Base-by-base conservation (phyloP, 2,888 invertebrate species). In the Lasioglossum calceatum region DNA sequence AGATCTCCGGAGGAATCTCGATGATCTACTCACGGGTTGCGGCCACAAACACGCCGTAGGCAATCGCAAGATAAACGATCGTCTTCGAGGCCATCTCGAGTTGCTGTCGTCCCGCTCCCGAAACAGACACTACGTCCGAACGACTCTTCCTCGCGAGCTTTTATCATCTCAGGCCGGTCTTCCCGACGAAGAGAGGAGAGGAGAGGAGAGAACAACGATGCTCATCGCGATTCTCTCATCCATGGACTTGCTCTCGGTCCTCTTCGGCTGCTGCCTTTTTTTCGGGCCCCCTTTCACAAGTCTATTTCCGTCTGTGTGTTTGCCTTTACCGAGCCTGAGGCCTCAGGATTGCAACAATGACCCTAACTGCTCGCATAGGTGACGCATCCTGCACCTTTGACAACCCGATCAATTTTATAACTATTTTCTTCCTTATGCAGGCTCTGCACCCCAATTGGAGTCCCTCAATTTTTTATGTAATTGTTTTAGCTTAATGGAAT, bases 131-230 rank as follows among this genome's bases (percentile, higher is more conserved):
- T 92, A 93, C 89, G 89, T 74, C 88, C 82, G 54, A 76, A 76
- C 44, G 79, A 54, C 82, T 87, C 84, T 79, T 81, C 87, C 87
- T 89, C 81, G 80, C 89, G 86, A 86, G 89, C 92, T 94, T 94
- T 93, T 93, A 93, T 94, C 91, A 93, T 91, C 92, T 93, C 86
- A 81, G 86, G 71, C 61, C 74, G 10, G 50, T 32, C 1, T 32
- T 3, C 14, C 42, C 67, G 67, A 64, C 42, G 10, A 54, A 54
- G 72, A 27, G 61, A 27, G 50, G 27, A 61, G 72, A 39, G 54
- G 27, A 36, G 58, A 77, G 75, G 50, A 50, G 73, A 50, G 32
- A 50, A 74, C 73, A 19, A 74, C 73, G 47, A 50, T 54, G 70
- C 23, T 70, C 70, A 0, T 70, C 39, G n/a, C 70, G 39, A 70